These are phyloP conservation scores for Eulimnadia texana DNA, from an alignment of 1,140 invertebrate genomes.

Conservation along the genomic window DNA sequence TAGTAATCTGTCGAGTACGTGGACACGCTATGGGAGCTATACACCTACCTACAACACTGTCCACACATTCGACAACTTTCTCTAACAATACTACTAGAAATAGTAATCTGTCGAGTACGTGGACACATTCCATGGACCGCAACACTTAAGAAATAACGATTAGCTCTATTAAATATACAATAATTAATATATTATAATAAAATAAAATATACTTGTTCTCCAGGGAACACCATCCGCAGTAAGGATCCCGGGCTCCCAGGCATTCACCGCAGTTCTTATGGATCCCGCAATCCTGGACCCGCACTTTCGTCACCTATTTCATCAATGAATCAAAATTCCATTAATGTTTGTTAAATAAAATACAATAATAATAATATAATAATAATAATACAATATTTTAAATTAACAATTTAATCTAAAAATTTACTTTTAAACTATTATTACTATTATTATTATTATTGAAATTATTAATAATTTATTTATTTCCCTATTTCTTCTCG, in stretches of 20 bases:
- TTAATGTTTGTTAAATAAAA: slow-evolving; percentile 22
- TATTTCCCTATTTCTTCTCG: too few relatives aligned
- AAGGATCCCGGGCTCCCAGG: slow-evolving; percentile 83
- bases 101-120: too few relatives aligned
- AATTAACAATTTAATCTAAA: background rate
- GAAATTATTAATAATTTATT: too few relatives aligned
- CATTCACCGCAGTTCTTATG: slow-evolving; percentile 85
- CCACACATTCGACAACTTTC: too few relatives aligned
- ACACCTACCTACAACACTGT: too few relatives aligned
- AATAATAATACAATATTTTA: background rate
- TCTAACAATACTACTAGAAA: too few relatives aligned
- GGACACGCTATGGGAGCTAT: too few relatives aligned
- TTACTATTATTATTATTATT: too few relatives aligned
- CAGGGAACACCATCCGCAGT: slow-evolving; percentile 95
- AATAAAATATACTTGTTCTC: slow-evolving; percentile 67
- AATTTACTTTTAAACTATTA: too few relatives aligned
- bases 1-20: too few relatives aligned
- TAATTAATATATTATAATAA: background rate
- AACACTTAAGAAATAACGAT: too few relatives aligned
- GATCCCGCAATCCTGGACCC: slow-evolving; percentile 85
- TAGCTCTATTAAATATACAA: background rate
- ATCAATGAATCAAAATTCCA: slow-evolving; percentile 17
- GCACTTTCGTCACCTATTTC: slow-evolving; percentile 71
- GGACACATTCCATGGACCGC: too few relatives aligned
- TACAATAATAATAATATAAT: slow-evolving; percentile 20